Evolutionary conservation across 2,888 invertebrate species (phyloP).

Genomic region (Harmothoe impar): DNA sequence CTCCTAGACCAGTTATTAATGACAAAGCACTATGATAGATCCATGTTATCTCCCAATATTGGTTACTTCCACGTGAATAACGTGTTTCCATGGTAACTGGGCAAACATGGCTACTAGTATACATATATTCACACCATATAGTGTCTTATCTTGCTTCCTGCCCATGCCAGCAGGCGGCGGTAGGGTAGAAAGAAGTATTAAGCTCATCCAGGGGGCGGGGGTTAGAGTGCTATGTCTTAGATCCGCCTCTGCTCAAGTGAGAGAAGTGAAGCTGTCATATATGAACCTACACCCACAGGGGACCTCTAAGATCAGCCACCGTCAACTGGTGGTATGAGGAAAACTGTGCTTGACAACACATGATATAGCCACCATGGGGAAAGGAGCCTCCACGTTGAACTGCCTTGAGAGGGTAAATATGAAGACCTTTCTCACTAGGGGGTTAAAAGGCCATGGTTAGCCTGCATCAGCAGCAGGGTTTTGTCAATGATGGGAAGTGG

Average conservation of each 20-base stretch:
- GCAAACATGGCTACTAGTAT: not conserved
- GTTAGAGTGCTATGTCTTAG: conserved; percentile 8
- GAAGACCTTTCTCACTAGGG: not conserved
- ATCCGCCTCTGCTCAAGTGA: not conserved
- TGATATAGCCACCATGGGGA: not conserved
- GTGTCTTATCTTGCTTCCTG: not conserved
- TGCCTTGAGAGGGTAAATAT: not conserved
- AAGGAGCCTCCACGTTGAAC: not conserved
- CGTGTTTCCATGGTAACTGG: not conserved
- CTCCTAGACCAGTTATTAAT: no score
- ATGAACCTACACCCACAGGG: not conserved
- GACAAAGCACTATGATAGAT: no score
- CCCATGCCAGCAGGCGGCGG: not conserved
- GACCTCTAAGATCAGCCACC: not conserved
- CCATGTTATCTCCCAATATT: no score
- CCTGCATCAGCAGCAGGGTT: not conserved
- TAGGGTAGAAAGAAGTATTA: not conserved
- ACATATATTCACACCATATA: not conserved
- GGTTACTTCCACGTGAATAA: no score
- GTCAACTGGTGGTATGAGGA: conserved; percentile 31
- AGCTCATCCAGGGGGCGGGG: not conserved
- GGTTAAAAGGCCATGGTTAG: not conserved
- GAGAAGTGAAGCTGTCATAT: not conserved
- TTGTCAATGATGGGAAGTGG: not conserved
- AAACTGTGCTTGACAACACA: not conserved